A percentile compares a stretch with the other conserved stretches of the same genome.
Evolutionary conservation across 2,888 invertebrate genomes (phyloP).

Genomic region (Tenthredo amoena): DNA sequence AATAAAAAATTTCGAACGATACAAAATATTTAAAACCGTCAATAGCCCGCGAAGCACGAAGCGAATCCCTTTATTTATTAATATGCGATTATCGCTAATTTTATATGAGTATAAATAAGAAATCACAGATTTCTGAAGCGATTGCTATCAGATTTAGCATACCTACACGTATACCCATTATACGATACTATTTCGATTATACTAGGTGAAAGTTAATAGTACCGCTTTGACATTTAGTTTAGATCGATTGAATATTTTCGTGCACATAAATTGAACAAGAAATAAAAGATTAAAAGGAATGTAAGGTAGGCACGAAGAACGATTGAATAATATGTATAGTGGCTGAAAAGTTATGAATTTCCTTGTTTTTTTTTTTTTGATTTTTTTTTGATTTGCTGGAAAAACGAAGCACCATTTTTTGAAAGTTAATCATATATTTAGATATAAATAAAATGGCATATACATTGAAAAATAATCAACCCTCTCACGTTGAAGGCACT

Average conservation of each 20-base stretch:
- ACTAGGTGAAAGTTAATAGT: neutral
- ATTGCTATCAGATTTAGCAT: slow-evolving; percentile 13
- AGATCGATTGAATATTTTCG: slow-evolving; percentile 46
- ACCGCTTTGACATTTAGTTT: slow-evolving; percentile 40
- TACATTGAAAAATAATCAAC: neutral
- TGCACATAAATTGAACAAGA: neutral
- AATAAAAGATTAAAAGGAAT: slow-evolving; percentile 2
- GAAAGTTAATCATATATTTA: neutral
- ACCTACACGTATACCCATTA: neutral
- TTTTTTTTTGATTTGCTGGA: neutral
- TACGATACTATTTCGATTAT: neutral
- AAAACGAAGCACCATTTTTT: neutral
- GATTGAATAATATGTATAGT: slow-evolving; percentile 6
- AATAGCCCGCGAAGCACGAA: neutral
- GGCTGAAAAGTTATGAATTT: neutral
- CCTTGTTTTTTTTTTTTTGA: neutral
- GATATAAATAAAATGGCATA: neutral
- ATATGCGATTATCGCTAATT: neutral
- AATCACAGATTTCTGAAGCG: neutral
- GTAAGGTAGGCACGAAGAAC: neutral
- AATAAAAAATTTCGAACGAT: neutral
- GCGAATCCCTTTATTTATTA: neutral
- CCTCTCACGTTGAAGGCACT: neutral
- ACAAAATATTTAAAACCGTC: neutral
- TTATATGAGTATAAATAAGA: neutral